Base-by-base conservation (phyloP, 2,888 invertebrate species). In the Sphaerophoria taeniata region DNA sequence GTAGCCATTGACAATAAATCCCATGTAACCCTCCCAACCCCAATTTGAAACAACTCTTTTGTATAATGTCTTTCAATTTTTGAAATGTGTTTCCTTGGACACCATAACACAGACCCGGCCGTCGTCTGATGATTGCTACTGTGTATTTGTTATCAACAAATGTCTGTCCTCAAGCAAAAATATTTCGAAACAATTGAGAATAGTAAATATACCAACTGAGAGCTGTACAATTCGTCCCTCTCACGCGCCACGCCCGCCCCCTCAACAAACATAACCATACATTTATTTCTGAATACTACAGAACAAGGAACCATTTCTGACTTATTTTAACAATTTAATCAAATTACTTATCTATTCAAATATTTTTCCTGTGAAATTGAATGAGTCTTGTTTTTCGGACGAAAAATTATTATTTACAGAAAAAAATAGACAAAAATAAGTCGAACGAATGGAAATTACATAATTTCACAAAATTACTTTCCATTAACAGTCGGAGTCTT, bases 401-500 rank as follows among this genome's bases (percentile, higher is more conserved):
- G 63, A 47, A 63, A 47, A 45, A 47, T 11, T 60, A 12, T 36
- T 9, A 43, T 9, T 9, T 43, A 6, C 14, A 36, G 3, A 33
- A 33, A 56, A 34, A 4, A 36, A 11, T 6, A 39, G 12, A 11
- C 5, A n/a, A 43, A 12, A 49, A 49, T 47, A 49, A 70, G 51
- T 3, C 0, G 11, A 36, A 3, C 34, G 34, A 36, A 65, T 24
- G 6, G 70, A 78, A 78, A 51, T 74, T 74, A 79, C 79, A 79
- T 83, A 78, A 83, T 74, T 65, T 39, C 45, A 33, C 34, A 71
- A 79, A 78, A 69, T 55, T 61, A 56, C 72, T 73, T 78, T 63
- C 71, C 71, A 77, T 72, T 82, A 58, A 71, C 39, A 45, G 45
- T 63, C 43, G 12, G 4, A 53, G 61, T 39, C 39, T 72, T 51